These are phyloP conservation scores for Hirtodrosophila duncani DNA, from an alignment of 2,888 invertebrate genomes.

Conservation along the genomic window DNA sequence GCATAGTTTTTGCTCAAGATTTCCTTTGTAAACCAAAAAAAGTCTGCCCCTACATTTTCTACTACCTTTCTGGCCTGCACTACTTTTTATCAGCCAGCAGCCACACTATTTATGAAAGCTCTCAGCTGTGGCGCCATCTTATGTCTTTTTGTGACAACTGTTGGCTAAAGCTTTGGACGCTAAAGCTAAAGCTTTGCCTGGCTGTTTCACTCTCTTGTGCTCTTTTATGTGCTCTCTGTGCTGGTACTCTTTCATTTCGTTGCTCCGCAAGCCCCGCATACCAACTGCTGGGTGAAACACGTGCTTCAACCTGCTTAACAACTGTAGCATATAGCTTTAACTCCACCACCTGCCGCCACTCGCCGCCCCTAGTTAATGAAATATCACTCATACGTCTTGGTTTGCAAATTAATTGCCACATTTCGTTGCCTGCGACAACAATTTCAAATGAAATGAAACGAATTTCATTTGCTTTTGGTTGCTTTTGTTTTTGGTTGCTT, in stretches of 20 bases:
- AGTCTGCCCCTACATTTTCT: background rate
- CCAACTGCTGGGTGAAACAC: constrained; percentile 47
- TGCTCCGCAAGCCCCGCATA: constrained; percentile 3
- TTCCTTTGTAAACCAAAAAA: too few species aligned
- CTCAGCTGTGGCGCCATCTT: constrained; percentile 21
- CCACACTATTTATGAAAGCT: too few species aligned
- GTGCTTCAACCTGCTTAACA: constrained; percentile 38
- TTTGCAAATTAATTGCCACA: constrained; percentile 47
- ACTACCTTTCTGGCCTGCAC: background rate
- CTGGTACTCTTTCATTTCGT: too few species aligned
- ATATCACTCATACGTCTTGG: constrained; percentile 26
- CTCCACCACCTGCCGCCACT: background rate
- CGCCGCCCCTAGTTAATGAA: background rate
- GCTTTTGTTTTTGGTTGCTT: constrained; percentile 1
- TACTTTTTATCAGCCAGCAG: too few species aligned
- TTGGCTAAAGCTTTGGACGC: background rate
- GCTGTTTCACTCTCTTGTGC: too few species aligned
- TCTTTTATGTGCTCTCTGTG: too few species aligned
- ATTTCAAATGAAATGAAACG: constrained; percentile 38
- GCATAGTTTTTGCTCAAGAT: too few species aligned
- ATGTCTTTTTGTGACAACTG: background rate
- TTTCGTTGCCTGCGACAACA: constrained; percentile 57
- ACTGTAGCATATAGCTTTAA: constrained; percentile 16
- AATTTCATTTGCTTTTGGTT: constrained; percentile 25
- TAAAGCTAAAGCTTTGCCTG: too few species aligned